Evolutionary conservation across 2,888 invertebrate species (phyloP).

Genomic region (Caradrina kadenii): DNA sequence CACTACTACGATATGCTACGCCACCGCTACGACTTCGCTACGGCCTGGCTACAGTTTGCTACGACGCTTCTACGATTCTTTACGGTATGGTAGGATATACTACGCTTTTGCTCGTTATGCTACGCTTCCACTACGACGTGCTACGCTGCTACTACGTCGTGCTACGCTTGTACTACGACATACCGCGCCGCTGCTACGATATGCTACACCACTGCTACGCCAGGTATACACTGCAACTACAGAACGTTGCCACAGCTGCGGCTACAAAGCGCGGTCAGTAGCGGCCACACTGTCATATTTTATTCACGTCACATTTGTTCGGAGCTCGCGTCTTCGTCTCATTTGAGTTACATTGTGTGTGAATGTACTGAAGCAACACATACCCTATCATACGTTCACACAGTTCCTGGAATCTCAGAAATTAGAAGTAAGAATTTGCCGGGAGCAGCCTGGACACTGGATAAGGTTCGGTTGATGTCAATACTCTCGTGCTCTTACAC

Average conservation of each 20-base stretch:
- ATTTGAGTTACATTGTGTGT: not conserved
- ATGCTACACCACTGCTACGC: not conserved
- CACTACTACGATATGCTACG: not conserved
- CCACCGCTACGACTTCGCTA: not conserved
- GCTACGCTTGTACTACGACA: not conserved
- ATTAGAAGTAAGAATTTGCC: too few relatives aligned
- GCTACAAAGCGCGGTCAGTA: not conserved
- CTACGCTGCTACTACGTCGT: not conserved
- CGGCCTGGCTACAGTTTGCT: not conserved
- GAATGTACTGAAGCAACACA: not conserved
- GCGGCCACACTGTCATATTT: not conserved
- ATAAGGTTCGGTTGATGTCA: too few relatives aligned
- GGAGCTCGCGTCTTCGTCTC: not conserved
- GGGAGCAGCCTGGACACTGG: too few relatives aligned
- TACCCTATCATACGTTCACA: too few relatives aligned
- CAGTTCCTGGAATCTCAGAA: too few relatives aligned
- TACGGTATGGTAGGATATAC: not conserved
- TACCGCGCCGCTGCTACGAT: not conserved
- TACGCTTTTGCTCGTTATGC: not conserved
- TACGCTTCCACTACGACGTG: not conserved
- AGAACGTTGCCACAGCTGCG: too few relatives aligned
- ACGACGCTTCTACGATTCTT: not conserved
- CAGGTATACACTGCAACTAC: not conserved
- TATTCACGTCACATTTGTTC: slow-evolving; percentile 6
- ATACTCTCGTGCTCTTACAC: too few relatives aligned